Evolutionary conservation across 2,113 vertebrate genomes (phyloP).

Genomic region (Syrrhaptes paradoxus): DNA sequence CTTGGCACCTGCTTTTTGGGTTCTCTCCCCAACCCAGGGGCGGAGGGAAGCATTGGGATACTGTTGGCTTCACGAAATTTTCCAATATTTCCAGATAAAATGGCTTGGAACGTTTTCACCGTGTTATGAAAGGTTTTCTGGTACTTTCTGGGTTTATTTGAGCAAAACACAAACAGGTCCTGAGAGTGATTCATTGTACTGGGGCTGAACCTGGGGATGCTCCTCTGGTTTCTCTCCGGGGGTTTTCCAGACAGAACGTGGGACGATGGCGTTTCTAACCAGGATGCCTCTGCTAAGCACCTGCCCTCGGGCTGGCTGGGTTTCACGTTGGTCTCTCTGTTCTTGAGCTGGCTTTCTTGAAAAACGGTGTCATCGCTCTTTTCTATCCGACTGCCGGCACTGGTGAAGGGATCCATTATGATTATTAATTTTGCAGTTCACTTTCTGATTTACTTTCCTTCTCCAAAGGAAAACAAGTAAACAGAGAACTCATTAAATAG

Average conservation of each 20-base stretch:
- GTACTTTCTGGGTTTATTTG: neutral
- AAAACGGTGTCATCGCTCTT: too few relatives aligned
- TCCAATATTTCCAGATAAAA: neutral
- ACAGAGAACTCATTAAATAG: neutral
- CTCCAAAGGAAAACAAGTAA: neutral
- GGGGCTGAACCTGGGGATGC: too few relatives aligned
- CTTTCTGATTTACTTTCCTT: neutral
- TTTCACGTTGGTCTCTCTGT: too few relatives aligned
- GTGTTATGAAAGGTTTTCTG: neutral
- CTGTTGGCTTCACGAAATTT: neutral
- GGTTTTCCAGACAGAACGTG: too few relatives aligned
- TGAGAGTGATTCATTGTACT: too few relatives aligned
- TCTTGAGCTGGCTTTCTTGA: neutral
- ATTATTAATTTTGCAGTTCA: neutral
- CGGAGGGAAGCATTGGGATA: neutral
- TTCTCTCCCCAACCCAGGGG: neutral
- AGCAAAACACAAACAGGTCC: too few relatives aligned
- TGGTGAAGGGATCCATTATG: neutral
- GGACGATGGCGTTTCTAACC: too few relatives aligned
- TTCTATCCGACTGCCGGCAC: neutral
- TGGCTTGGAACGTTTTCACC: neutral
- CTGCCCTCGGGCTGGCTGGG: too few relatives aligned
- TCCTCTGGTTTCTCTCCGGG: too few relatives aligned
- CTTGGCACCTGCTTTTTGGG: neutral
- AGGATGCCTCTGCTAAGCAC: too few relatives aligned